Percentiles rank a stretch among this genome's conserved stretches.
phyloP scores from a whole-genome alignment of 2,113 vertebrate genomes.

The Fulmarus glacialis region DNA sequence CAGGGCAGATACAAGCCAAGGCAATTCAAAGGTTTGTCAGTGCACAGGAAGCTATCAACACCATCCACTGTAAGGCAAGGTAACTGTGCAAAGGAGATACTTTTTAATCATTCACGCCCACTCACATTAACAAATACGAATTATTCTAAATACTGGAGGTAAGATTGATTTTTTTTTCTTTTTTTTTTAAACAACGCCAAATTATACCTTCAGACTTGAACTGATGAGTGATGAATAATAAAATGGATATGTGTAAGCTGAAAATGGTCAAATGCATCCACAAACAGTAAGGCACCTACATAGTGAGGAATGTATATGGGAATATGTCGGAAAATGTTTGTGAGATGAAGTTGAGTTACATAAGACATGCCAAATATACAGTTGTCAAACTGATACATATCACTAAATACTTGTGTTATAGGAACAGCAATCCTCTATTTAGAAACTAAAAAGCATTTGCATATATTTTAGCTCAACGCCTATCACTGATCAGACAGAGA shows the following conservation, averaged over 20 bases:
- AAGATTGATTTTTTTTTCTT: neutral
- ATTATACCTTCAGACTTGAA: neutral
- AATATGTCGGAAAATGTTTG: neutral
- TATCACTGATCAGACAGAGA: neutral
- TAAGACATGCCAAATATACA: neutral
- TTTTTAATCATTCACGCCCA: neutral
- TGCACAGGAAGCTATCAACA: neutral
- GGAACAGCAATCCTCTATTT: neutral
- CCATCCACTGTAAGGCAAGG: neutral
- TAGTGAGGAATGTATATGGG: neutral
- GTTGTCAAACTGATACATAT: neutral
- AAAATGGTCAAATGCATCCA: neutral
- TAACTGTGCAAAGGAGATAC: neutral
- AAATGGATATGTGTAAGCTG: neutral
- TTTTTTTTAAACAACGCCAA: neutral
- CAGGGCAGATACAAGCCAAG: neutral
- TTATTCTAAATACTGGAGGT: neutral
- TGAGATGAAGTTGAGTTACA: neutral
- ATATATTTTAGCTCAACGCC: neutral
- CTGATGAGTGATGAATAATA: neutral
- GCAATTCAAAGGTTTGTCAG: neutral
- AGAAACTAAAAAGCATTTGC: neutral
- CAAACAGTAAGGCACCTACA: neutral
- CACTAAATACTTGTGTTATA: neutral
- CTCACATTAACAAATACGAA: neutral